Conservation (phyloP, 2,797 vertebrate genomes). For the Onychomys torridus region DNA sequence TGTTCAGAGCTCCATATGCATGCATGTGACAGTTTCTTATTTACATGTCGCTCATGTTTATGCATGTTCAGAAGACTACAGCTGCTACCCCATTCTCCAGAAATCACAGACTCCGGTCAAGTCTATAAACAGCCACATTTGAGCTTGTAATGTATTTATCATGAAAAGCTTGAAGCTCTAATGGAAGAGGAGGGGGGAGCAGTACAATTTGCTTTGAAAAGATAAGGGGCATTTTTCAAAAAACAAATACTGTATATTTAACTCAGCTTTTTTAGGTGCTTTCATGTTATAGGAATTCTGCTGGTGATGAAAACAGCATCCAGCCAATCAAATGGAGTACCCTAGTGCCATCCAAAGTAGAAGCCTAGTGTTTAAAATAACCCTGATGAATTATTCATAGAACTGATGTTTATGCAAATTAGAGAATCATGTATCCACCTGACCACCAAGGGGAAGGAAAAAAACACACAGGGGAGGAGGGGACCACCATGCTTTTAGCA, state of each 20-base stretch:
- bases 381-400: constrained; percentile 96
- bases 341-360: constrained; percentile 79
- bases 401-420: constrained; percentile 95
- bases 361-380: constrained; percentile 88
- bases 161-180: constrained; percentile 66
- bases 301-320: constrained; percentile 85
- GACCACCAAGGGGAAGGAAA: constrained; percentile 84
- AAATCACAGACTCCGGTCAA: constrained; percentile 74
- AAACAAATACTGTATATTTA: constrained; percentile 79
- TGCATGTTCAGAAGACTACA: constrained; percentile 82
- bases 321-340: constrained; percentile 87
- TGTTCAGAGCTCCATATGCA: constrained; percentile 65
- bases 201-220: constrained; percentile 82
- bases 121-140: constrained; percentile 63
- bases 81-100: constrained; percentile 80
- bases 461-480: constrained; percentile 52
- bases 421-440: constrained; percentile 86
- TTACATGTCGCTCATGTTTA: constrained; percentile 86
- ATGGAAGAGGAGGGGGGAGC: neutral
- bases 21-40: constrained; percentile 77
- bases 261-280: constrained; percentile 78
- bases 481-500: constrained; percentile 73
- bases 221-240: constrained; percentile 77
- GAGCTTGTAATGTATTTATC: constrained; percentile 77
- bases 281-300: constrained; percentile 87